A percentile compares a stretch with the other conserved stretches of the same genome.
Evolutionary conservation across 2,797 vertebrate genomes (phyloP).

Genomic region (Propithecus perrieri): DNA sequence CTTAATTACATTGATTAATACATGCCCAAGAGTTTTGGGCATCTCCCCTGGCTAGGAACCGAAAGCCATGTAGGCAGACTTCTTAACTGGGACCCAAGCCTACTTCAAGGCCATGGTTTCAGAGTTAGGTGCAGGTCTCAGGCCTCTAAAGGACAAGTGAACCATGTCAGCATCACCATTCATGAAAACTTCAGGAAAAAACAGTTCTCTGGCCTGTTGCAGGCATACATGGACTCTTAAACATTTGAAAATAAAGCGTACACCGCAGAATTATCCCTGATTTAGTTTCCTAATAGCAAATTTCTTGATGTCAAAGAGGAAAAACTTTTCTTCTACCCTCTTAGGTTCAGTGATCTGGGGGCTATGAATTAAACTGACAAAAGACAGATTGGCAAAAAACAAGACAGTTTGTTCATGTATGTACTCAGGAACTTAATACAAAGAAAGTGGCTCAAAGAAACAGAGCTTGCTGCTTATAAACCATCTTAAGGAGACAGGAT

Average conservation of each 20-base stretch:
- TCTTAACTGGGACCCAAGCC: neutral
- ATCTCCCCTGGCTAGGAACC: neutral
- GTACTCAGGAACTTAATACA: neutral
- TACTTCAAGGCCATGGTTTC: neutral
- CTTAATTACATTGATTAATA: neutral
- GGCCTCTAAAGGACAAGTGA: neutral
- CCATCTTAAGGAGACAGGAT: neutral
- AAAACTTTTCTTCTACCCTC: neutral
- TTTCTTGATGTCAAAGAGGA: neutral
- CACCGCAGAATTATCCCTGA: neutral
- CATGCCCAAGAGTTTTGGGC: neutral
- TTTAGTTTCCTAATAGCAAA: neutral
- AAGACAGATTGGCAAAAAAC: neutral
- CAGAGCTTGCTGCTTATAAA: neutral
- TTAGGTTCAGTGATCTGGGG: neutral
- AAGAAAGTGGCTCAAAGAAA: neutral
- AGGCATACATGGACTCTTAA: neutral
- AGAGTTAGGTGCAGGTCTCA: neutral
- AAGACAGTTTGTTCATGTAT: neutral
- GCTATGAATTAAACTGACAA: neutral
- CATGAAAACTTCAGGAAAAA: neutral
- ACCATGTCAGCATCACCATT: neutral
- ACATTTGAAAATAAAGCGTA: conserved; percentile 16
- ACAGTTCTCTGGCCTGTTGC: neutral
- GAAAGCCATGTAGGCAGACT: neutral